Base-by-base conservation (phyloP, 2,888 invertebrate species). In the Acrocera orbiculus region DNA sequence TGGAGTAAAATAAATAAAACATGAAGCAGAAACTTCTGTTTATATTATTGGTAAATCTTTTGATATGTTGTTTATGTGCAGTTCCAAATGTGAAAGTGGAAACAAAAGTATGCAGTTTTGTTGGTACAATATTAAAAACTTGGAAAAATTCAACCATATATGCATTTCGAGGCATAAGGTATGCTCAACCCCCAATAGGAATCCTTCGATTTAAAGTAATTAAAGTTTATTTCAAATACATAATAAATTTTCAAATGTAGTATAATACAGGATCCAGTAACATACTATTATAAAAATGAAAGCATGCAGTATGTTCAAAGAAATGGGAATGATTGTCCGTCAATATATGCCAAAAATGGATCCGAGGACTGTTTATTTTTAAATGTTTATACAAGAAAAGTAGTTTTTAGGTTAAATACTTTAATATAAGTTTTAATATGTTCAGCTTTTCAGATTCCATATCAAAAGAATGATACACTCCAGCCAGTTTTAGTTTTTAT, bases 401-500 rank as follows among this genome's bases (percentile, higher is more conserved):
- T 38, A n/a, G n/a, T n/a, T n/a, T n/a, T n/a, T n/a, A n/a, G n/a
- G n/a, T n/a, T n/a, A n/a, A 9, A 7, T 10, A 26, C 6, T 26
- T 26, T 26, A 11, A 10, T 26, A 10, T 6, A 26, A n/a, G 11
- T 26, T 26, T 11, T n/a, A 13, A n/a, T 3, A 11, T 26, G 10
- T 26, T 7, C 26, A 11, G 2, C 26, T 26, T 26, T 26, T 26
- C 11, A 13, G 9, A 5, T 13, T 27, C 4, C 5, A 27, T 8
- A 27, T 8, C n/a, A n/a, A n/a, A n/a, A n/a, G 4, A 22, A 3
- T 2, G 4, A 10, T 20, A 9, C 22, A 2, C n/a, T 38, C 1
- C 27, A 32, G 10, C 71, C 76, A 0, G 75, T 76, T 2, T 52
- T 76, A 3, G 64, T 74, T 2, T 70, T 63, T 50, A 64, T 76